phyloP scores from a whole-genome alignment of 2,888 invertebrate genomes.

The Allacma fusca region DNA sequence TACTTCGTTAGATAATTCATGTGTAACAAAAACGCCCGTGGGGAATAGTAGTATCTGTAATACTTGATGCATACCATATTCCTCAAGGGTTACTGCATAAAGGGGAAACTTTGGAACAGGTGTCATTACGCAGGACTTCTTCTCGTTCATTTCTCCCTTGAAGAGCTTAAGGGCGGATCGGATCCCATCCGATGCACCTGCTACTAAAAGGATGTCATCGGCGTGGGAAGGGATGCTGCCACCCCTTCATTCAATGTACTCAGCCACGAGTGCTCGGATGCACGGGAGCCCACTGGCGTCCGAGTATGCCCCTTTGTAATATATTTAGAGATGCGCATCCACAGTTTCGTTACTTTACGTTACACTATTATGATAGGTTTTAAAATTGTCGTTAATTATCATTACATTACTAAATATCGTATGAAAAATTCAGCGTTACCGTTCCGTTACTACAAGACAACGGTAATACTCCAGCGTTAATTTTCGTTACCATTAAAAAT shows the following conservation, averaged over 20 bases:
- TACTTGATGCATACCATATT: slow-evolving; percentile 80
- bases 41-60: slow-evolving; percentile 35
- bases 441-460: too few relatives aligned
- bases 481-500: too few relatives aligned
- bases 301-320: neutral
- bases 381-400: too few relatives aligned
- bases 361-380: too few relatives aligned
- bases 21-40: neutral
- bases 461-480: too few relatives aligned
- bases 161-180: slow-evolving; percentile 80
- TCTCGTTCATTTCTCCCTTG: slow-evolving; percentile 68
- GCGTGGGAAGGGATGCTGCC: slow-evolving; percentile 73
- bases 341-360: too few relatives aligned
- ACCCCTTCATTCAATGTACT: slow-evolving; percentile 87
- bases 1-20: too few relatives aligned
- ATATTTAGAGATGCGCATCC: too few relatives aligned
- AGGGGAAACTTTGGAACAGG: slow-evolving; percentile 99
- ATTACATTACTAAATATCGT: too few relatives aligned
- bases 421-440: too few relatives aligned
- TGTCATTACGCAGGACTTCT: too few relatives aligned
- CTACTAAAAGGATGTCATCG: too few relatives aligned
- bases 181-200: slow-evolving; percentile 93
- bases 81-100: slow-evolving; percentile 93
- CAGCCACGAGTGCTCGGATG: slow-evolving; percentile 86
- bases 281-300: slow-evolving; percentile 78